Conservation (phyloP, 2,888 invertebrate species). For the Himalopsyche tibetana region DNA sequence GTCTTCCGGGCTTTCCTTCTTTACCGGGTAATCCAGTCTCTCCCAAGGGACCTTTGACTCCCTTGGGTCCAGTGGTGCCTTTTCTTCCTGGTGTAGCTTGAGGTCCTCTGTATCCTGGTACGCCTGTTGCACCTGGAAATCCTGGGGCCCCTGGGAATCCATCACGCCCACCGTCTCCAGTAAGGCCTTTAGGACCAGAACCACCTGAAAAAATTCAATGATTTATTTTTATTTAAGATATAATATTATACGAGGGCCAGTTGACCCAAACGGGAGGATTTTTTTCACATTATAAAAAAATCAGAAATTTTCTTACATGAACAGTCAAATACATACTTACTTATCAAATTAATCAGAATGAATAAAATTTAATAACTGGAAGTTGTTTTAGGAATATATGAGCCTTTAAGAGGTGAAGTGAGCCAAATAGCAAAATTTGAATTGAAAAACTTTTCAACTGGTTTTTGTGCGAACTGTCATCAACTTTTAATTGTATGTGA, state of each 20-base stretch:
- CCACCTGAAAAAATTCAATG: not conserved
- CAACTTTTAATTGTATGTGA: no score
- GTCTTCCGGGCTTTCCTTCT: conserved; percentile 66
- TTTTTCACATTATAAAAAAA: no score
- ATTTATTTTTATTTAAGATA: not conserved
- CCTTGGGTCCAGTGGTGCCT: conserved; percentile 68
- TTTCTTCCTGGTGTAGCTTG: conserved; percentile 67
- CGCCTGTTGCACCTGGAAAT: conserved; percentile 68
- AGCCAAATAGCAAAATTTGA: no score
- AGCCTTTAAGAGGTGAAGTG: no score
- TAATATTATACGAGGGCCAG: not conserved
- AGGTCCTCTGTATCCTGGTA: conserved; percentile 36
- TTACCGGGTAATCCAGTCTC: conserved; percentile 52
- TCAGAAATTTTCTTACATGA: no score
- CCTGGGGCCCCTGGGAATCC: conserved; percentile 69
- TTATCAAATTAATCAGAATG: no score
- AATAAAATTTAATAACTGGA: no score
- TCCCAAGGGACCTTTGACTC: conserved; percentile 57
- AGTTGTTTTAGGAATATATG: no score
- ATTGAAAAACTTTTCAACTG: no score
- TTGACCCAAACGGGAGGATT: no score
- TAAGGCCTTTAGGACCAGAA: conserved; percentile 69
- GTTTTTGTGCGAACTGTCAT: no score
- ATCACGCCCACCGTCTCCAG: conserved; percentile 69
- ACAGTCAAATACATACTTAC: no score